Evolutionary conservation across 2,797 vertebrate species (phyloP), one percentile per base, ranked within the genome.

Genomic region (Tolypeutes matacus): DNA sequence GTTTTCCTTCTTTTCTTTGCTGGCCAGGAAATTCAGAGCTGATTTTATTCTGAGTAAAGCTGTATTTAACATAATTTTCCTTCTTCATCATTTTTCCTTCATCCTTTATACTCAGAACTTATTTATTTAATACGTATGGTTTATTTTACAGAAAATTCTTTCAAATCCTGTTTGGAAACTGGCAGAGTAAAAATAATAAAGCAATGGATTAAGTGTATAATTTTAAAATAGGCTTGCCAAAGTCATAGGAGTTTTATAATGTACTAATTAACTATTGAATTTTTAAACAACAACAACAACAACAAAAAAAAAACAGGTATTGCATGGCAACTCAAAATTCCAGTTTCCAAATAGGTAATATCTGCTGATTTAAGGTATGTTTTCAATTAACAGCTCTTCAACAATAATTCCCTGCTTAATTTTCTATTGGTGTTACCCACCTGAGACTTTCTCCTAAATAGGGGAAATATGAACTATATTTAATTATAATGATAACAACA

Each of bases 281-380:
- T 85, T 93, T 85, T n/a, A 46, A 46, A 46, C 11, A 11, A 46
- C 46, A n/a, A n/a, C n/a, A 90, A 62, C 27, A 73, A 93, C 83
- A 67, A 83, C n/a, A 89, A 70, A 92, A 39, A 46, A 46, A 8
- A 46, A 46, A 46, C 46, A 86, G 12, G 20, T 42, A 88, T 89
- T 36, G 18, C 27, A 60, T 34, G 46, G 23, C 34, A 23, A 89
- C 12, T 83, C 29, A 70, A 81, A 94, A 92, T 89, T 89, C 17
- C 46, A 86, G 17, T 77, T 84, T 93, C 12, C 91, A 83, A 90
- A 60, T 20, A 62, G 39, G 4, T 95, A 94, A 92, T 42, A n/a
- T 0, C 29, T 72, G 39, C 67, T 83, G 31, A 80, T 34, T 83
- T 67, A 88, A 5, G 2, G 6, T 67, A 10, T 77, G 60, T 72